These are phyloP conservation scores for Tetheella fluctuosa DNA, from an alignment of 2,888 invertebrate species.

Conservation along the genomic window DNA sequence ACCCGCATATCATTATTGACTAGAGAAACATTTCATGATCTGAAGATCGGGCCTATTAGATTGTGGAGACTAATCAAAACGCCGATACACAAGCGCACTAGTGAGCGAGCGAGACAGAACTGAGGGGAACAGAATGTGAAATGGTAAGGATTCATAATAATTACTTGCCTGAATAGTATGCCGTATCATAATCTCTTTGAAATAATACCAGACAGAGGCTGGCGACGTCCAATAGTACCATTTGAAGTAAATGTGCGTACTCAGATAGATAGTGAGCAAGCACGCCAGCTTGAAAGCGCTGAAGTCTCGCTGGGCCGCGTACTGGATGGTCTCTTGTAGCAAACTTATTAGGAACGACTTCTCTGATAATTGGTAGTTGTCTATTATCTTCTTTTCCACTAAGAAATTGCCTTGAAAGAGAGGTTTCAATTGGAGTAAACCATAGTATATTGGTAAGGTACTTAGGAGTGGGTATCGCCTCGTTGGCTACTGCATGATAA, in stretches of 20 bases:
- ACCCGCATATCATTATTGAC: too few relatives aligned
- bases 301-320: slow-evolving; percentile 67
- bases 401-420: slow-evolving; percentile 52
- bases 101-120: too few relatives aligned
- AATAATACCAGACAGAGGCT: slow-evolving; percentile 61
- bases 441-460: too few relatives aligned
- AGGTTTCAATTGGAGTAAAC: too few relatives aligned
- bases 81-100: too few relatives aligned
- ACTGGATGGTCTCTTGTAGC: slow-evolving; percentile 59
- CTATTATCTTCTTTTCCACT: slow-evolving; percentile 58
- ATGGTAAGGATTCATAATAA: too few relatives aligned
- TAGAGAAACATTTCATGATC: too few relatives aligned
- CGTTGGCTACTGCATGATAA: too few relatives aligned
- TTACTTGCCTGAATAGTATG: slow-evolving; percentile 67
- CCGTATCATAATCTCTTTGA: slow-evolving; percentile 69
- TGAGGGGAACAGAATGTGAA: too few relatives aligned
- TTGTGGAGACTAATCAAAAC: too few relatives aligned
- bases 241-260: slow-evolving; percentile 65
- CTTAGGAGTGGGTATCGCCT: too few relatives aligned
- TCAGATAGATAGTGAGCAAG: slow-evolving; percentile 64
- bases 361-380: slow-evolving; percentile 59
- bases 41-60: too few relatives aligned
- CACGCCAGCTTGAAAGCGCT: slow-evolving; percentile 57
- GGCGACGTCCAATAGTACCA: slow-evolving; percentile 71
- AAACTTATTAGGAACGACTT: slow-evolving; percentile 58